Base-by-base conservation (phyloP, 1,140 invertebrate species). In the Melitaea cinxia region DNA sequence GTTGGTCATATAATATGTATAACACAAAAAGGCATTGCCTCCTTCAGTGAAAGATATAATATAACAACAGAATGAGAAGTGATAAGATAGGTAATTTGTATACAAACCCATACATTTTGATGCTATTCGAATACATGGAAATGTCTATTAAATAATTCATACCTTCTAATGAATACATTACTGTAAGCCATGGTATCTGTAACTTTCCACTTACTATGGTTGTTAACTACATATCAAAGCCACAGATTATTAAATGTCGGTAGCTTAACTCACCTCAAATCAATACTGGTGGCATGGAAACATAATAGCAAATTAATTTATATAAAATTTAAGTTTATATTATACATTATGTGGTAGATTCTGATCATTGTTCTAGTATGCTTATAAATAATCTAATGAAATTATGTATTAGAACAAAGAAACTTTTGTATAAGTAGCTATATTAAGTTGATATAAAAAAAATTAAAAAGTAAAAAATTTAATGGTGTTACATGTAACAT, bases 271-370 rank as follows among this genome's bases (percentile, higher is more conserved):
- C 75, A 82, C 77, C 75, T 65, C 57, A 75, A 53, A 54, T 72
- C 72, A 75, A 73, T 78, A 78, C 73, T 77, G 75, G 65, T 26
- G 35, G 74, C 72, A 74, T 76, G 68, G 53, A 77, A 64, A 72
- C 19, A 70, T 73, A 71, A 73, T 60, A 15, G 4, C 10, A 42
- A 14, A 42, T 42, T 17, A 42, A 42, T 17, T 42, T 42, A 42
- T 15, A 42, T 15, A n/a, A 37, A n/a, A 14, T 37, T 5, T 37
- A n/a, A 33, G 7, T 7, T 30, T 12, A n/a, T n/a, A n/a, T n/a
- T n/a, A n/a, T n/a, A n/a, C n/a, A n/a, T n/a, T n/a, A n/a, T n/a
- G n/a, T n/a, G n/a, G n/a, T n/a, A n/a, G n/a, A n/a, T n/a, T n/a
- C n/a, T n/a, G n/a, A n/a, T n/a, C n/a, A n/a, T n/a, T n/a, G n/a